These are phyloP conservation scores for Saturnia pavonia DNA, from an alignment of 2,888 invertebrate genomes.

Conservation along the genomic window DNA sequence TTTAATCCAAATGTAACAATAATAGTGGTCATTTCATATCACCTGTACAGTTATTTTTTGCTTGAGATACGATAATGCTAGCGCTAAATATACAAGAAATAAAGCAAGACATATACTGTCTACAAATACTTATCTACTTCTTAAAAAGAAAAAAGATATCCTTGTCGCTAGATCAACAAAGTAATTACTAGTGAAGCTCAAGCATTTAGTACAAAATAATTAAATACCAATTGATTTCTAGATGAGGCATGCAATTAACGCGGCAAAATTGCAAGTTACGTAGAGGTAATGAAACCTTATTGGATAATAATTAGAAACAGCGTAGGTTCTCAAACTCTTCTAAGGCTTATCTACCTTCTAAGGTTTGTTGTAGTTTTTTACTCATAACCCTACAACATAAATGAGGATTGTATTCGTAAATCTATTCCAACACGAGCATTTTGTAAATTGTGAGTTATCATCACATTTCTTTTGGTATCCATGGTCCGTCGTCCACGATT, in stretches of 20 bases:
- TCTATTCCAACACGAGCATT: background rate
- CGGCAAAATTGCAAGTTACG: background rate
- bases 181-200: background rate
- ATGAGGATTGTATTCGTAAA: background rate
- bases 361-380: background rate
- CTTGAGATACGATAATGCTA: no score
- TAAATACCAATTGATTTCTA: background rate
- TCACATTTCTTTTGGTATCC: background rate
- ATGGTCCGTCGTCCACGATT: background rate
- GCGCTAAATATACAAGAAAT: no score
- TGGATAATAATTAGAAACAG: slow-evolving; percentile 5
- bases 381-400: background rate
- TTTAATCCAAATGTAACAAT: no score
- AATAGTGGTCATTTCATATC: no score
- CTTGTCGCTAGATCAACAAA: background rate
- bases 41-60: no score
- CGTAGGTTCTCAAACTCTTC: background rate
- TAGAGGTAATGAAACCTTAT: background rate
- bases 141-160: no score
- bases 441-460: background rate
- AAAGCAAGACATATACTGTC: no score
- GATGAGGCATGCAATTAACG: background rate
- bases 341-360: background rate
- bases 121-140: no score
- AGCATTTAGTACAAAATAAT: background rate